Evolutionary conservation across 2,888 invertebrate species (phyloP).

Genomic region (Heliconius charithonia): DNA sequence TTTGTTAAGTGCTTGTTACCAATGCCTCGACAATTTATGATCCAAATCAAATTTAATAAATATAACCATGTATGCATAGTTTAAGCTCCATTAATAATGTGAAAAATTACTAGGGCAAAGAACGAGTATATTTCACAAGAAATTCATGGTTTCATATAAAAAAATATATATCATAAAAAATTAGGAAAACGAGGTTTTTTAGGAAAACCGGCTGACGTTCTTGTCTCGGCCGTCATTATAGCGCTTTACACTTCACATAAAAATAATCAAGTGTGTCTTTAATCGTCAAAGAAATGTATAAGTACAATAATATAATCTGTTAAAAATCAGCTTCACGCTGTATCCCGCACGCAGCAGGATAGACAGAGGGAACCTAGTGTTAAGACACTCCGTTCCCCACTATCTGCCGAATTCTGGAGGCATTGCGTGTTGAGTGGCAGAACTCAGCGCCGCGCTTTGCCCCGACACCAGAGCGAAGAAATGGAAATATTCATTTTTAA

Average conservation of each 20-base stretch:
- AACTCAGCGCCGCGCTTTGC: too few relatives aligned
- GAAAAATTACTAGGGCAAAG: background rate
- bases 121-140: background rate
- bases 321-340: background rate
- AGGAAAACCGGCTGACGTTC: background rate
- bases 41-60: conserved; percentile 1
- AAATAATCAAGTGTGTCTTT: background rate
- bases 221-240: background rate
- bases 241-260: background rate
- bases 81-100: background rate
- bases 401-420: too few relatives aligned
- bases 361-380: too few relatives aligned
- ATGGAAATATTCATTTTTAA: too few relatives aligned
- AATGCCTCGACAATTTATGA: too few relatives aligned
- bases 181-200: background rate
- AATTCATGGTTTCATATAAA: background rate
- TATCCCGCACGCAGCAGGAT: too few relatives aligned
- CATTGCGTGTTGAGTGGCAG: too few relatives aligned
- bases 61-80: background rate
- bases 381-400: too few relatives aligned
- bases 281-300: background rate
- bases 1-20: too few relatives aligned
- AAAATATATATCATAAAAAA: background rate
- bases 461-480: too few relatives aligned
- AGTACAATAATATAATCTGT: background rate